Conservation (phyloP, 2,797 vertebrate species). For the Eospalax fontanierii region DNA sequence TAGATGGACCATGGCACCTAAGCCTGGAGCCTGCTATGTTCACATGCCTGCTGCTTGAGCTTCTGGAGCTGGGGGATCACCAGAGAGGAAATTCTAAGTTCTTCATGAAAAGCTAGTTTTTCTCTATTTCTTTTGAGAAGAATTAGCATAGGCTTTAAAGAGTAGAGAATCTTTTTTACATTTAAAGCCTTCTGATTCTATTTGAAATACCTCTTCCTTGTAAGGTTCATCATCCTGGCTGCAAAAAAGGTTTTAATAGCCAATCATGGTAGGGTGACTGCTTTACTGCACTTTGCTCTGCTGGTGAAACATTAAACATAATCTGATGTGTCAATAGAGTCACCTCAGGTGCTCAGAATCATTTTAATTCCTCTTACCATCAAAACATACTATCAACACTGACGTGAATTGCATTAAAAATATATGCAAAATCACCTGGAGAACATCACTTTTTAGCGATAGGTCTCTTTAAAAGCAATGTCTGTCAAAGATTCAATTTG, state of each 20-base stretch:
- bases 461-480: constrained; percentile 77
- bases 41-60: not conserved
- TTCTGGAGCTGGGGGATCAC: not conserved
- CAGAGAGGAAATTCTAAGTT: not conserved
- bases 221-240: not conserved
- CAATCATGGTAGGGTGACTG: not conserved
- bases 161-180: constrained; percentile 44
- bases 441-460: constrained; percentile 79
- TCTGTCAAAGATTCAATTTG: constrained; percentile 83
- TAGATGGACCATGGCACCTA: not conserved
- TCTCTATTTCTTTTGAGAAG: constrained; percentile 28
- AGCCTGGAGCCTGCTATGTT: not conserved
- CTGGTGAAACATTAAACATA: constrained; percentile 80
- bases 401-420: constrained; percentile 84
- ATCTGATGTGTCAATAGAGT: constrained; percentile 81
- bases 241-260: constrained; percentile 57
- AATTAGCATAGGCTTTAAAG: constrained; percentile 66
- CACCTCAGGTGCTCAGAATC: constrained; percentile 74
- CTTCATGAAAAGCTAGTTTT: not conserved
- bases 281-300: constrained; percentile 73
- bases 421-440: constrained; percentile 78
- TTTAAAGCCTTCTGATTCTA: constrained; percentile 64
- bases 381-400: constrained; percentile 86
- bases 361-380: constrained; percentile 76
- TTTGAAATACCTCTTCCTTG: constrained; percentile 33